phyloP scores from a whole-genome alignment of 2,113 vertebrate genomes.

The Morphnarchus princeps region DNA sequence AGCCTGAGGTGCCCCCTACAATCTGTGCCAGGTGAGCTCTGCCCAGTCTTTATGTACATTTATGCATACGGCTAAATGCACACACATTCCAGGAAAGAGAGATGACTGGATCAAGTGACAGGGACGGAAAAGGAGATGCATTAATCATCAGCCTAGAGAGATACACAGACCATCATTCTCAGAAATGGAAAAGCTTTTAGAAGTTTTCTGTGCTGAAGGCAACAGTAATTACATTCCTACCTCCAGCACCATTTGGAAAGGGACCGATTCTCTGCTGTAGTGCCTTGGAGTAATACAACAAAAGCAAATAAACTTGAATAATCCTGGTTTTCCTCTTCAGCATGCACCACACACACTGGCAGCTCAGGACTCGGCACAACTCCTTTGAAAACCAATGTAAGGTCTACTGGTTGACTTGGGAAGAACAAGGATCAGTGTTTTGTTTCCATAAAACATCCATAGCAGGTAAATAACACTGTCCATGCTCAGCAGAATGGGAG shows the following conservation, averaged over 20 bases:
- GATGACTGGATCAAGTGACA: background rate
- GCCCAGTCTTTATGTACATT: background rate
- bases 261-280: background rate
- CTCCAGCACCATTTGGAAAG: background rate
- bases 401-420: background rate
- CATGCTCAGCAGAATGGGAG: background rate
- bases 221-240: background rate
- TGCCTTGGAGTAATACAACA: background rate
- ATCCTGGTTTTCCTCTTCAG: background rate
- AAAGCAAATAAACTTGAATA: background rate
- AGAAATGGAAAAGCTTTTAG: conserved; percentile 15
- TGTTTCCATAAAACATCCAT: background rate
- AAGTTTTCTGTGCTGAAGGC: background rate
- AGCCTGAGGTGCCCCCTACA: background rate
- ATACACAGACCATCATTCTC: background rate
- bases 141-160: conserved; percentile 17
- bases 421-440: background rate
- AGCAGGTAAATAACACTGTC: background rate
- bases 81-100: background rate
- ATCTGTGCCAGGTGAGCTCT: background rate
- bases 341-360: background rate
- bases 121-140: background rate
- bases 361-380: background rate
- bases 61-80: background rate
- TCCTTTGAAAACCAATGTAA: background rate